Evolutionary conservation across 2,888 invertebrate species (phyloP).

Genomic region (Philaethria dido): DNA sequence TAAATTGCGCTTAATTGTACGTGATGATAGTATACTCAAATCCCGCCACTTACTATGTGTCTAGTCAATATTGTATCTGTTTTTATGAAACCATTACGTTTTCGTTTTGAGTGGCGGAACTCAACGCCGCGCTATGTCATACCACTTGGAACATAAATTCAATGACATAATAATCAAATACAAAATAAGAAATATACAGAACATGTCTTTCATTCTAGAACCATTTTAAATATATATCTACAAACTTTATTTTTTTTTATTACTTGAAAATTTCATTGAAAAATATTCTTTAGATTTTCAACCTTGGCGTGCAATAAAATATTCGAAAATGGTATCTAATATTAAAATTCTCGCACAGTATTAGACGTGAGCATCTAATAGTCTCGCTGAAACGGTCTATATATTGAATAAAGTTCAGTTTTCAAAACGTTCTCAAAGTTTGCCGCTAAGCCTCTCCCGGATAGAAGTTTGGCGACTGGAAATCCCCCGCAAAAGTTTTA

Average conservation of each 20-base stretch:
- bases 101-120: too few relatives aligned
- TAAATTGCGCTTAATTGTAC: too few relatives aligned
- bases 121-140: too few relatives aligned
- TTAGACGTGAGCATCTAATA: constrained; percentile 51
- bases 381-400: constrained; percentile 50
- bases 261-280: neutral
- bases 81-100: too few relatives aligned
- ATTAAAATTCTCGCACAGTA: constrained; percentile 32
- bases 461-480: constrained; percentile 57
- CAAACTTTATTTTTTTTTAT: neutral
- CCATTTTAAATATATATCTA: neutral
- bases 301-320: constrained; percentile 1
- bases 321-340: constrained; percentile 14
- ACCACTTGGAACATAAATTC: too few relatives aligned
- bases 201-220: neutral
- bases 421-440: constrained; percentile 54
- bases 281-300: neutral
- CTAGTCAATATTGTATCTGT: too few relatives aligned
- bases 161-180: too few relatives aligned
- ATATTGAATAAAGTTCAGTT: constrained; percentile 64
- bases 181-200: neutral
- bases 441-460: constrained; percentile 61
- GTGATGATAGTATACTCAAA: too few relatives aligned
- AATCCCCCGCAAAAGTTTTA: constrained; percentile 60
- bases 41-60: too few relatives aligned